These are phyloP conservation scores for Anastrepha ludens DNA, from an alignment of 1,140 invertebrate species.

Conservation along the genomic window DNA sequence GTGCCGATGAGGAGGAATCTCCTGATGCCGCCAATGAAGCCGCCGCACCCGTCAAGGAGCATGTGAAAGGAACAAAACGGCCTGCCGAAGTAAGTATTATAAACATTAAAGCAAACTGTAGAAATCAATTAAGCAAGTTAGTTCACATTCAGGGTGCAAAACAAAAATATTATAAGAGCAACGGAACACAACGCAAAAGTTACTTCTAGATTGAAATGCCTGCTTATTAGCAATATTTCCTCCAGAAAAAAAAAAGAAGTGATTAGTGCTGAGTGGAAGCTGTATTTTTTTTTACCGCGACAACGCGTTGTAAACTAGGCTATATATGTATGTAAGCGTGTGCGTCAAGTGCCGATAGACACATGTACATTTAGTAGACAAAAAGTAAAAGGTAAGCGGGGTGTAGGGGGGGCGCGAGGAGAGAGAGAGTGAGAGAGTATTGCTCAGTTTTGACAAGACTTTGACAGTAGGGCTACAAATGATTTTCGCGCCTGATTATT, in stretches of 20 bases:
- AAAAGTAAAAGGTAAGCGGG: background rate
- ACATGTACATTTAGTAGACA: background rate
- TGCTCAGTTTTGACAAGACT: constrained; percentile 11
- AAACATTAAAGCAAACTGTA: constrained; percentile 15
- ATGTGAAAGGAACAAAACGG: constrained; percentile 72
- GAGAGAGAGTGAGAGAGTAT: background rate
- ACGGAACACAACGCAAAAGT: background rate
- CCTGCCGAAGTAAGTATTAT: constrained; percentile 70
- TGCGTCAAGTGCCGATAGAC: constrained; percentile 34
- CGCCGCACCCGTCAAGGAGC: constrained; percentile 70
- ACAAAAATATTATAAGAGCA: background rate
- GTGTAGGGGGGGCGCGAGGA: background rate
- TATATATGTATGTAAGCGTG: constrained; percentile 2
- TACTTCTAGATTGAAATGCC: background rate
- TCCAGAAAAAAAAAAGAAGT: background rate
- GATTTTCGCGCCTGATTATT: constrained; percentile 16
- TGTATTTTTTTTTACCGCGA: constrained; percentile 19
- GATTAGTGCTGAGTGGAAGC: background rate
- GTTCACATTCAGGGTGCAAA: background rate
- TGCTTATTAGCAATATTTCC: background rate
- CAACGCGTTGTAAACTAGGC: constrained; percentile 53
- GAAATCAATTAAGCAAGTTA: constrained; percentile 1
- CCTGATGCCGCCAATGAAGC: constrained; percentile 57
- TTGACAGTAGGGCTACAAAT: constrained; percentile 32
- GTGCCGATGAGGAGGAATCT: constrained; percentile 62